phyloP scores from a whole-genome alignment of 2,797 vertebrate genomes.

The Lithobates pipiens region DNA sequence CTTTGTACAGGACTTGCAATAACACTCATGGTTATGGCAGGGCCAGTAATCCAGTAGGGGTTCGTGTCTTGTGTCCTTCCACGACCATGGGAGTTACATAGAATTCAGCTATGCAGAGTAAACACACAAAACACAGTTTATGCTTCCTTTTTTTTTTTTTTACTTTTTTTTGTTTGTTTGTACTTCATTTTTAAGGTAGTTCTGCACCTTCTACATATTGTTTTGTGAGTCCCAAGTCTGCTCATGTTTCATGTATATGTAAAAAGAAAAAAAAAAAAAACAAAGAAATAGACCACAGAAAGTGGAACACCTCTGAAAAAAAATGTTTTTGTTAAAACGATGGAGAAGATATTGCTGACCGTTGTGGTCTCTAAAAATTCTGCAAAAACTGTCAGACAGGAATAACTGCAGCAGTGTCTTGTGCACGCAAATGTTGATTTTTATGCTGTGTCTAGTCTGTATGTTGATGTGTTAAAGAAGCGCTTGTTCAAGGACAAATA shows the following conservation, averaged over 20 bases:
- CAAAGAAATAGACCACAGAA: neutral
- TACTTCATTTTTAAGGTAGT: constrained; percentile 70
- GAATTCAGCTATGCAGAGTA: constrained; percentile 95
- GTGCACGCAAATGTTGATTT: constrained; percentile 77
- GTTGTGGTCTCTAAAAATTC: constrained; percentile 79
- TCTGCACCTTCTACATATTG: constrained; percentile 85
- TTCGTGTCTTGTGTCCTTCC: neutral
- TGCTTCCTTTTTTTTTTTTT: constrained; percentile 82
- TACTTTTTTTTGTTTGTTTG: constrained; percentile 57
- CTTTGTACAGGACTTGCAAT: constrained; percentile 86
- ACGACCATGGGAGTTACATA: constrained; percentile 73
- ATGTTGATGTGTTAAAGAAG: constrained; percentile 67
- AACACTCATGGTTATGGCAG: constrained; percentile 31
- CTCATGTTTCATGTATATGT: constrained; percentile 80
- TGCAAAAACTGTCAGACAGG: constrained; percentile 85
- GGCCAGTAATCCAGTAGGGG: neutral
- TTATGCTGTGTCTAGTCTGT: constrained; percentile 81
- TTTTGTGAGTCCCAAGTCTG: constrained; percentile 78
- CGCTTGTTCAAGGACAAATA: constrained; percentile 45
- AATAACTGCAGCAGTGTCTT: constrained; percentile 81
- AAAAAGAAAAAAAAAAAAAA: constrained; percentile 76
- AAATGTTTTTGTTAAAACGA: constrained; percentile 71
- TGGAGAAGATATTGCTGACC: constrained; percentile 76
- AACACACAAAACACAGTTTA: constrained; percentile 76
- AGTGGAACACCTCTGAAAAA: constrained; percentile 64